Conservation (phyloP, 2,797 vertebrate genomes). For the Peromyscus melanophrys region DNA sequence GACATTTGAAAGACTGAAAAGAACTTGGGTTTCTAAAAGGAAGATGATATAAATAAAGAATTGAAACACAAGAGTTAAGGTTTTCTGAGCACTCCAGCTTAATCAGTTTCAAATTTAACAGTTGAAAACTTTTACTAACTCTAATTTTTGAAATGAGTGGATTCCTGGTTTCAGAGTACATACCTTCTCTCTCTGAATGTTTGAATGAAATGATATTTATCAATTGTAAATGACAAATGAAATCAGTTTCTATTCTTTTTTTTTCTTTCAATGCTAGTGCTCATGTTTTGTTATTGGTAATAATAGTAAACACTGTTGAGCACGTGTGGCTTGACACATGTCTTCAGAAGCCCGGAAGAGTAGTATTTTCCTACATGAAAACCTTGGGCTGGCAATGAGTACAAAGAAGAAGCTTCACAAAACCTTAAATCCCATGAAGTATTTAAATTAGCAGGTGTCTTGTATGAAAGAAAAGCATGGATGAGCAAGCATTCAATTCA, state of each 20-base stretch:
- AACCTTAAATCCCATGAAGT: background rate
- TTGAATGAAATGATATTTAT: background rate
- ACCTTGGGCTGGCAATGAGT: background rate
- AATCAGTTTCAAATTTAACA: constrained; percentile 15
- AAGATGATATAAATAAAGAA: background rate
- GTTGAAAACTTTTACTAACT: background rate
- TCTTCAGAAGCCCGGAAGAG: background rate
- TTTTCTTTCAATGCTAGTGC: background rate
- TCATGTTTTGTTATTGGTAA: constrained; percentile 28
- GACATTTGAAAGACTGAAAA: background rate
- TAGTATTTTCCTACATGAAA: constrained; percentile 4
- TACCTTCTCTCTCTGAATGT: background rate
- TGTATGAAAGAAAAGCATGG: background rate
- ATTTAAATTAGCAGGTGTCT: constrained; percentile 4
- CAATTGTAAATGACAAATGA: background rate
- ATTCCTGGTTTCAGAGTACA: background rate
- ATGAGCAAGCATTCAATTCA: background rate
- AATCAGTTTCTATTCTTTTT: background rate
- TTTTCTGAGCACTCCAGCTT: background rate
- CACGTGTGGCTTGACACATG: background rate
- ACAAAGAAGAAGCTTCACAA: background rate
- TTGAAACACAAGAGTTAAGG: background rate
- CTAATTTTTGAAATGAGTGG: background rate
- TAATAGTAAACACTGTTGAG: background rate
- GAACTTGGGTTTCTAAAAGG: background rate